Conservation (phyloP, 2,797 vertebrate species). For the Gambelia wislizenii region DNA sequence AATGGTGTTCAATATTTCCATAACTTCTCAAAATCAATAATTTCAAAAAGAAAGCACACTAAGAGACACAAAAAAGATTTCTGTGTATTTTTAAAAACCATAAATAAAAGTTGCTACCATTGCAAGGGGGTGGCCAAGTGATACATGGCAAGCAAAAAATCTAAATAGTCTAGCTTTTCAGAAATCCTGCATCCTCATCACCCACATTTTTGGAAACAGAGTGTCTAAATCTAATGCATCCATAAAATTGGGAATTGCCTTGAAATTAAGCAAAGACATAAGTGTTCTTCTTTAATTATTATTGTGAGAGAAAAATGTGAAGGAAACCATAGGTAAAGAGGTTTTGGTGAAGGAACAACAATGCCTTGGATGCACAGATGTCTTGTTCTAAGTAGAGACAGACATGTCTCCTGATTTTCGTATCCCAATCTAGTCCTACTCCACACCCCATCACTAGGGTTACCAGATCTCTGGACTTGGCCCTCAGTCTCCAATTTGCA, state of each 20-base stretch:
- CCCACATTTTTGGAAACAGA: conserved; percentile 7
- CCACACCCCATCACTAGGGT: background rate
- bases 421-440: background rate
- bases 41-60: background rate
- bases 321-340: background rate
- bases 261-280: conserved; percentile 37
- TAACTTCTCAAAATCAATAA: background rate
- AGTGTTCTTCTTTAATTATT: conserved; percentile 30
- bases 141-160: conserved; percentile 14
- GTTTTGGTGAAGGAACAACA: background rate
- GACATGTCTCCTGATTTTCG: too few species aligned
- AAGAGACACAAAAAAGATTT: background rate
- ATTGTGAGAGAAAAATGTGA: background rate
- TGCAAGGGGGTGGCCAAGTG: background rate
- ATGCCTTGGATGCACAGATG: background rate
- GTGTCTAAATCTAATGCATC: conserved; percentile 9
- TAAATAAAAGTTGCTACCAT: rapidly evolving
- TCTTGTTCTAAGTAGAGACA: background rate
- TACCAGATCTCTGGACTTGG: too few species aligned
- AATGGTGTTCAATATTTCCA: background rate
- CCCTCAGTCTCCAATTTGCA: too few species aligned
- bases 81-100: background rate
- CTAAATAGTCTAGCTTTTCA: conserved; percentile 19
- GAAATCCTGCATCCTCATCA: background rate
- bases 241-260: background rate